Percentiles rank a stretch among this genome's conserved stretches.
Conservation (phyloP, 2,113 vertebrate species). For the Zosterops japonicus region DNA sequence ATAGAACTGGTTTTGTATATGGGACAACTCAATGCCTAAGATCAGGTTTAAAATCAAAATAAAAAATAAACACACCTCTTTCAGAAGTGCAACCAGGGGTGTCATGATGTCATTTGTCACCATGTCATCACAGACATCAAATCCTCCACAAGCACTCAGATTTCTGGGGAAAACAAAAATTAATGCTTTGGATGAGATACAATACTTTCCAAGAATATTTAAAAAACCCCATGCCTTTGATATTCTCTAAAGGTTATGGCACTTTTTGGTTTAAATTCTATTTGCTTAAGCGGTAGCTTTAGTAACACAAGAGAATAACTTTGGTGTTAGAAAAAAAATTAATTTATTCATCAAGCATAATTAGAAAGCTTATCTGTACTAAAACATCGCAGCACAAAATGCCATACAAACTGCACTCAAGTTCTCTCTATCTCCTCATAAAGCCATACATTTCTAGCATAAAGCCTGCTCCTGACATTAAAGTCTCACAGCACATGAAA, state of each 20-base stretch:
- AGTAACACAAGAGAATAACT: background rate
- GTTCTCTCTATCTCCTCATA: background rate
- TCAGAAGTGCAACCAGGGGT: conserved; percentile 87
- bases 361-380: background rate
- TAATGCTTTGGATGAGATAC: background rate
- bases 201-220: background rate
- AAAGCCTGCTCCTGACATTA: background rate
- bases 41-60: background rate
- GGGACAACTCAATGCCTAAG: background rate
- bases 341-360: background rate
- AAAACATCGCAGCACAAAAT: background rate
- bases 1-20: background rate
- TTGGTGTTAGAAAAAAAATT: background rate
- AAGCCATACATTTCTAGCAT: background rate
- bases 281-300: background rate
- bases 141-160: conserved; percentile 92
- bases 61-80: conserved; percentile 81
- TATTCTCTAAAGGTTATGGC: background rate
- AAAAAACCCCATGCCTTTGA: fast-evolving
- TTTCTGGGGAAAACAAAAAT: conserved; percentile 76
- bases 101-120: conserved; percentile 93
- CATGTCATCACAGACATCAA: conserved; percentile 96
- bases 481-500: background rate
- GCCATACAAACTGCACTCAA: background rate
- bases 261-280: background rate